phyloP scores from a whole-genome alignment of 2,113 vertebrate genomes.

The Sinocyclocheilus anshuiensis region DNA sequence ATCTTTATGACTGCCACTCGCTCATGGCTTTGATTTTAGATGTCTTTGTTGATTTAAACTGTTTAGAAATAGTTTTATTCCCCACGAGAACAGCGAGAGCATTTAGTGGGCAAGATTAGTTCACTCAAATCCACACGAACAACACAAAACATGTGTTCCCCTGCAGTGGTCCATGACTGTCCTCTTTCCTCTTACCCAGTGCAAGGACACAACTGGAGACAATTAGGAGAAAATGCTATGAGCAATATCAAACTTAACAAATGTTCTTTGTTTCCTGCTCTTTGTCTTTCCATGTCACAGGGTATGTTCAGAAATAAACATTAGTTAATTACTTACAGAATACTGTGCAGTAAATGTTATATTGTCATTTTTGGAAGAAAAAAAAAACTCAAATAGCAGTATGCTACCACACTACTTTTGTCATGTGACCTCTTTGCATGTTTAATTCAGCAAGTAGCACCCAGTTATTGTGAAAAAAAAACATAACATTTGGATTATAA shows the following conservation, averaged over 20 bases:
- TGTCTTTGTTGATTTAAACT: constrained; percentile 24
- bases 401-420: background rate
- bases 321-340: background rate
- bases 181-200: constrained; percentile 15
- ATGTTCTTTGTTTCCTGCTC: constrained; percentile 37
- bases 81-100: background rate
- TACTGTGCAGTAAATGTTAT: background rate
- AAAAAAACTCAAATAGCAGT: background rate
- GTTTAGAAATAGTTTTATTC: constrained; percentile 12
- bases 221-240: constrained; percentile 45
- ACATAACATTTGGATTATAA: background rate
- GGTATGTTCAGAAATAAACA: background rate
- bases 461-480: background rate
- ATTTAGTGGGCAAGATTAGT: constrained; percentile 26
- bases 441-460: background rate
- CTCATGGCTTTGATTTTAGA: constrained; percentile 27
- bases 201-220: constrained; percentile 47
- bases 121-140: constrained; percentile 15
- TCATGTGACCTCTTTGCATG: background rate
- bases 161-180: constrained; percentile 18
- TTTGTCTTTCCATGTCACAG: background rate
- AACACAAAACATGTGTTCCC: constrained; percentile 45
- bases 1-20: background rate
- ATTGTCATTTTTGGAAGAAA: background rate
- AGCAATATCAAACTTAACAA: constrained; percentile 37